Base-by-base conservation (phyloP, 2,888 invertebrate genomes). In the Stictocephala bisonia region DNA sequence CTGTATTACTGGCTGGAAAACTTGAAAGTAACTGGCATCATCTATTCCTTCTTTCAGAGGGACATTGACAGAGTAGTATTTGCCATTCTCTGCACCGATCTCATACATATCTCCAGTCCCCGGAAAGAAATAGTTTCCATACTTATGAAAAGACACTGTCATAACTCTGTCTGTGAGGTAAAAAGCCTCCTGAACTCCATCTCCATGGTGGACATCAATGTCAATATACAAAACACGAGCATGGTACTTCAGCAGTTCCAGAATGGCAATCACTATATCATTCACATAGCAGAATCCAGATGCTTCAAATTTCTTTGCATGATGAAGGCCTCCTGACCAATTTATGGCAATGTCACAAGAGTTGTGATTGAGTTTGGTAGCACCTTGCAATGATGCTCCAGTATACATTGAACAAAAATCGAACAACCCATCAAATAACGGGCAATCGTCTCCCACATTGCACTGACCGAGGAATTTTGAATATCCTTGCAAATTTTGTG, bases 201-300 rank as follows among this genome's bases (percentile, higher is more conserved):
- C 96, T 0, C 94, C 95, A 79, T 99, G 99, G 84, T 99, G 99
- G 0, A 99, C 99, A 81, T 99, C 99, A 74, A 99, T 99, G 82
- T 99, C 99, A 76, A 99, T 96, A 83, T 99, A 99, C 1, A 99
- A 86, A 0, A 99, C 99, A 73, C 99, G 86, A 0, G 95, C 93
- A 82, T 99, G 94, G 82, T 96, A 95, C 82, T 97, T 97, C 0
- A 99, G 85, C 4, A 99, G 86, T 84, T 99, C 99, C 66, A 99
- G 84, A 80, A 99, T 98, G 1, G 95, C 96, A 80, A 99, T 95
- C 0, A 99, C 99, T 79, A 99, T 99, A 83, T 99, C 99, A 82
- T 99, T 99, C 0, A 99, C 97, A 80, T 99, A 99, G 84, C 99
- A 99, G 83, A 99, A 99, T 0, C 99, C 96, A n/a, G 97, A 97